These are phyloP conservation scores for Mus musculus DNA, from an alignment of 2,113 vertebrate species.

Conservation along the genomic window DNA sequence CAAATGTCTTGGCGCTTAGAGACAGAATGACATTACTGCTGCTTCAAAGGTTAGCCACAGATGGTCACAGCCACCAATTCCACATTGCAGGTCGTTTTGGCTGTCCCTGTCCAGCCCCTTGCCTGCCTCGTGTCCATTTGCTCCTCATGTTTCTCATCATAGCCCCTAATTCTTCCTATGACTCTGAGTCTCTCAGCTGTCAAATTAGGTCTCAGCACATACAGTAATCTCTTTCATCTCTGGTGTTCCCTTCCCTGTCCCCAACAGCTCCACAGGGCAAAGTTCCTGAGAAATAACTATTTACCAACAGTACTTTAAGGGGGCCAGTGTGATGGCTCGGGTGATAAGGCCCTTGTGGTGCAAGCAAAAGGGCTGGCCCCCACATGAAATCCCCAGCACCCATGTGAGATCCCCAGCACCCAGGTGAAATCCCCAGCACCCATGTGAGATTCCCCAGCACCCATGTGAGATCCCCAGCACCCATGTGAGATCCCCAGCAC, in stretches of 20 bases:
- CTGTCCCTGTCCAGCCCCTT: too few species aligned
- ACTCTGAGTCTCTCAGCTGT: too few species aligned
- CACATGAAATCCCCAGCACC: not conserved
- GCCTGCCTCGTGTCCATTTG: too few species aligned
- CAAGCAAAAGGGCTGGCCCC: too few species aligned
- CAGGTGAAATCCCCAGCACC: not conserved
- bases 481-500: not conserved
- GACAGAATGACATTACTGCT: not conserved
- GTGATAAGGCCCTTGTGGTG: not conserved
- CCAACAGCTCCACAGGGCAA: not conserved
- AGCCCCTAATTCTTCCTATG: too few species aligned
- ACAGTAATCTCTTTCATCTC: not conserved
- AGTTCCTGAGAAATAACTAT: rapidly evolving
- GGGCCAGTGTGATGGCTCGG: not conserved
- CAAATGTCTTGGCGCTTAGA: too few species aligned
- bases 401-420: not conserved
- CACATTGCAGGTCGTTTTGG: not conserved
- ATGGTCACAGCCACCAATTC: not conserved
- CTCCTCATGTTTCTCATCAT: not conserved
- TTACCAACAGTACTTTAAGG: not conserved
- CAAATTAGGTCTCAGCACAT: too few species aligned
- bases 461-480: not conserved
- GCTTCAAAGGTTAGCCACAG: too few species aligned
- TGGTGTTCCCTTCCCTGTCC: not conserved
- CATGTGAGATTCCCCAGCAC: not conserved